Percentiles rank a stretch among this genome's conserved stretches.
Evolutionary conservation across 2,888 invertebrate species (phyloP).

Genomic region (Pterobdella sp.): DNA sequence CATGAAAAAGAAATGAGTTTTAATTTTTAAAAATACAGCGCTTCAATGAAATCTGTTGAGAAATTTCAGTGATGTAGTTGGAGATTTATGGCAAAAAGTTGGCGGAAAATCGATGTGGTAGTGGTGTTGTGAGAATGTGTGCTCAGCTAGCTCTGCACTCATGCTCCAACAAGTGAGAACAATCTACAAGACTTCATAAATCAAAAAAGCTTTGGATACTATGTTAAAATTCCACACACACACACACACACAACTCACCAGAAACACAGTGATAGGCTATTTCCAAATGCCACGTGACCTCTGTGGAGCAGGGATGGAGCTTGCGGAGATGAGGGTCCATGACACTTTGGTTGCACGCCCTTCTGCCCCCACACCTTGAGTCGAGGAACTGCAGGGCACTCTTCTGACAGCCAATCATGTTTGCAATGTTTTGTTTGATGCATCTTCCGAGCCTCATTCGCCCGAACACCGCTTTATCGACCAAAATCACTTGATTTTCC

Average conservation of each 20-base stretch:
- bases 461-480: conserved; percentile 30
- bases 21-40: background rate
- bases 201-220: background rate
- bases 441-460: conserved; percentile 27
- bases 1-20: background rate
- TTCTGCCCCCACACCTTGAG: conserved; percentile 29
- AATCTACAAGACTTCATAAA: background rate
- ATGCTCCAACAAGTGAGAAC: background rate
- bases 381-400: conserved; percentile 26
- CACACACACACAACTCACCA: conserved; percentile 22
- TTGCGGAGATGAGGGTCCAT: conserved; percentile 28
- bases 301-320: conserved; percentile 27
- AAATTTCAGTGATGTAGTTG: too few species aligned
- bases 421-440: conserved; percentile 30
- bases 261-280: conserved; percentile 28
- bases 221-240: background rate
- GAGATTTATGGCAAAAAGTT: too few species aligned
- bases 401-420: conserved; percentile 26
- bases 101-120: too few species aligned
- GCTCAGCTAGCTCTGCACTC: background rate
- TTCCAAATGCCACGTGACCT: conserved; percentile 33
- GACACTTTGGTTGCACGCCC: conserved; percentile 29
- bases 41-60: too few species aligned
- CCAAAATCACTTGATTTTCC: conserved; percentile 20
- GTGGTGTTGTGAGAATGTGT: too few species aligned